Base-by-base conservation (phyloP, 2,113 vertebrate genomes). In the Syngnathus floridae region DNA sequence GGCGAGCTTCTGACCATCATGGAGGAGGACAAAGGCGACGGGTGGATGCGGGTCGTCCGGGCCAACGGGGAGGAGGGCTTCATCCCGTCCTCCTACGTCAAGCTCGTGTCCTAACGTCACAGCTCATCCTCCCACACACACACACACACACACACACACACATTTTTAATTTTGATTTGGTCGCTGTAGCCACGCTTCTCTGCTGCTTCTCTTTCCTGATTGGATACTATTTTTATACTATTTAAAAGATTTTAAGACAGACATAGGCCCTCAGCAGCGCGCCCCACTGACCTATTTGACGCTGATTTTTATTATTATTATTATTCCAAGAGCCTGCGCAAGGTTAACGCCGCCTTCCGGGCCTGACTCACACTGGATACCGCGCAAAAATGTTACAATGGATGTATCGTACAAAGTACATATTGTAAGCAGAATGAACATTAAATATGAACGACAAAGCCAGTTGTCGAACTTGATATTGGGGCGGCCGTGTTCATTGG, bases 71-170 rank as follows among this genome's bases (percentile, higher is more conserved):
- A 88, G 0, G 91, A 92, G 66, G 93, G 93, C 40, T 95, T 94
- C 2, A 93, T 94, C 69, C 93, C 93, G 26, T 92, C 93, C 13
- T 92, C 93, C 64, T 95, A 95, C 75, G 90, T 94, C 74, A 84
- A 86, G 5, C 41, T 66, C 31, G 17, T 19, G 26, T 77, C 60
- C 31, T 69, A 73, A 78, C 51, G 59, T 26, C 26, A 26, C 26
- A 31, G 26, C 26, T 31, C 26, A 31, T 31, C 26, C 26, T 26
- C 26, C 26, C 26, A 26, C 26, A 26, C 26, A 26, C 26, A 26
- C 26, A 26, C 26, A 45, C 38, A 45, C 12, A 45, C 22, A 22
- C 22, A 22, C 22, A 41, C 40, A 41, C 4, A 45, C 13, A 45
- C 12, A 45, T 14, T 19, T 31, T 56, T 11, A 7, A 14, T 36